These are phyloP conservation scores for Thereva unica DNA, from an alignment of 2,888 invertebrate genomes.

Conservation along the genomic window DNA sequence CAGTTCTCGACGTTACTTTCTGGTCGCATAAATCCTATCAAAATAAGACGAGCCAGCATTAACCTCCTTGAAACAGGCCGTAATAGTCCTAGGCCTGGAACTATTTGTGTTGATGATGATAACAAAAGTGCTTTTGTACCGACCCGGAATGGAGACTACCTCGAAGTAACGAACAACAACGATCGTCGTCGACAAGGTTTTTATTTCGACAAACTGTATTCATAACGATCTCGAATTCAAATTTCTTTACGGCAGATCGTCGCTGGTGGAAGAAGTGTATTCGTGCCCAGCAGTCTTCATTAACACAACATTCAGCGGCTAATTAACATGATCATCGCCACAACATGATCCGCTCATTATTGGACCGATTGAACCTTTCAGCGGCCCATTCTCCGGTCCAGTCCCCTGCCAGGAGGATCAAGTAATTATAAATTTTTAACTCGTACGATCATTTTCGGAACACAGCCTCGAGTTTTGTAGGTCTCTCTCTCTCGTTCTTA, in stretches of 20 bases:
- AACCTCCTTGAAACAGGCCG: too few relatives aligned
- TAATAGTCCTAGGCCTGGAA: too few relatives aligned
- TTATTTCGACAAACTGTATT: neutral
- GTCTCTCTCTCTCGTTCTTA: neutral
- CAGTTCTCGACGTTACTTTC: too few relatives aligned
- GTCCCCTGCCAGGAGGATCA: slow-evolving; percentile 31
- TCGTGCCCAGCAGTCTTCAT: slow-evolving; percentile 31
- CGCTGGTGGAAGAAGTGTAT: slow-evolving; percentile 7
- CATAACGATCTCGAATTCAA: slow-evolving; percentile 30
- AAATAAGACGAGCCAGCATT: too few relatives aligned
- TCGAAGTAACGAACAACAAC: too few relatives aligned
- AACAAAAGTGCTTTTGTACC: too few relatives aligned
- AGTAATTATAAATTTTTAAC: slow-evolving; percentile 33
- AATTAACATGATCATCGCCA: slow-evolving; percentile 36
- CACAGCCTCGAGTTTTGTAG: neutral
- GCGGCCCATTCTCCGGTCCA: slow-evolving; percentile 6
- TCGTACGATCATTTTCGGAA: neutral
- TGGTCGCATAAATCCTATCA: too few relatives aligned
- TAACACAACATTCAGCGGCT: slow-evolving; percentile 28
- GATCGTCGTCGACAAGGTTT: neutral
- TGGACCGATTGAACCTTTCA: slow-evolving; percentile 25
- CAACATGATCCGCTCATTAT: slow-evolving; percentile 32
- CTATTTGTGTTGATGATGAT: too few relatives aligned
- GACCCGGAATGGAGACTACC: too few relatives aligned
- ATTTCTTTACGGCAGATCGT: neutral